Evolutionary conservation across 2,888 invertebrate genomes (phyloP), one percentile per base, ranked within the genome.

Genomic region (Aplocera efformata): DNA sequence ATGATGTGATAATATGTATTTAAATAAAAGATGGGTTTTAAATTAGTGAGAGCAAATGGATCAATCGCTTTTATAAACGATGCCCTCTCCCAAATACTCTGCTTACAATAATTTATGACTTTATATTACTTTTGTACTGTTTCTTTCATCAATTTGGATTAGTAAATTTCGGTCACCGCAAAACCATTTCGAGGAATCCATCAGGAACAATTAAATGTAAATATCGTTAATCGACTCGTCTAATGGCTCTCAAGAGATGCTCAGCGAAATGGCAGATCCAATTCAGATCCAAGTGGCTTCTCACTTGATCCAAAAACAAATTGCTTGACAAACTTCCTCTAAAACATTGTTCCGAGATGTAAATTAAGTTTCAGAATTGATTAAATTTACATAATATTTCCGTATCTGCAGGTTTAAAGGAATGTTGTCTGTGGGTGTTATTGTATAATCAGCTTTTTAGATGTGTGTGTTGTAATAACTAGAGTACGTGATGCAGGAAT

Each of bases 261-360:
- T 47, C 30, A 45, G 32, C 23, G 39, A 48, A 52, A 38, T 24
- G 42, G 33, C 42, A 39, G 47, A 50, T 48, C 38, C 31, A 50
- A 46, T 32, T 45, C 36, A 31, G 33, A 37, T 45, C 30, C 52
- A 60, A 63, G 57, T 57, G 58, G 53, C 44, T 56, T 53, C 52
- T 47, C 53, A 50, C 46, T 51, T 57, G 55, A 57, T 55, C 50
- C 51, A 24, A 51, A 56, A 59, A 51, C 54, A 64, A 62, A 60
- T 56, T 54, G 45, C 29, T 32, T 30, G 41, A 42, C 45, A 38
- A 63, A 66, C 48, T 63, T 53, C 35, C 32, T 48, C 31, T 32
- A 22, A 34, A 48, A 47, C 52, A 53, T 57, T 60, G 55, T 57
- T 54, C 49, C 20, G n/a, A 32, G 32, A 35, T 35, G 25, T 35